These are phyloP conservation scores for Paraplagusia blochii DNA, from an alignment of 2,113 vertebrate genomes.

Conservation along the genomic window DNA sequence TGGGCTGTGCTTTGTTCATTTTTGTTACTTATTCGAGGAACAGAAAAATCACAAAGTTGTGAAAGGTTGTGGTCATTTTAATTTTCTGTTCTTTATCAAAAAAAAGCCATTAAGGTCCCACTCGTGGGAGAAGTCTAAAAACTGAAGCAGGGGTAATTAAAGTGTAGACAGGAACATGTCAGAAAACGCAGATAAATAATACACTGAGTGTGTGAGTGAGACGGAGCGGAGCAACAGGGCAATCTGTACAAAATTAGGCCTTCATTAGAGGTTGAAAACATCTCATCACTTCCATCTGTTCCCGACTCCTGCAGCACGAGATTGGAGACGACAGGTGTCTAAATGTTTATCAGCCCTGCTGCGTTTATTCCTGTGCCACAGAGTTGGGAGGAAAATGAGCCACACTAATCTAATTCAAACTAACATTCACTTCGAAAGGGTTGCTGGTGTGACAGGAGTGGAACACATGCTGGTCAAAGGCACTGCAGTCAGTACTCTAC, in stretches of 20 bases:
- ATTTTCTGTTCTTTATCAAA: too few species aligned
- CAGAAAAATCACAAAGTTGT: too few species aligned
- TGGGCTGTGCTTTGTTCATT: too few species aligned
- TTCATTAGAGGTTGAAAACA: slow-evolving; percentile 65
- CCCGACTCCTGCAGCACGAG: slow-evolving; percentile 50
- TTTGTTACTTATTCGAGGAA: too few species aligned
- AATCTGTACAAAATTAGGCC: slow-evolving; percentile 71
- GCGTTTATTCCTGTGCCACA: slow-evolving; percentile 71
- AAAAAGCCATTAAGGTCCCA: too few species aligned
- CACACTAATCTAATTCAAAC: slow-evolving; percentile 72
- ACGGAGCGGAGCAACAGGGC: slow-evolving; percentile 35
- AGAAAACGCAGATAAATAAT: slow-evolving; percentile 29
- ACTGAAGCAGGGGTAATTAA: slow-evolving; percentile 8
- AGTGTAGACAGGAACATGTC: slow-evolving; percentile 27
- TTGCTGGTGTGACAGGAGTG: slow-evolving; percentile 48
- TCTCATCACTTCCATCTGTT: slow-evolving; percentile 72
- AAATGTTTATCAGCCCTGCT: slow-evolving; percentile 76
- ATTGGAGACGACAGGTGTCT: slow-evolving; percentile 78
- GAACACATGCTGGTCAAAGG: slow-evolving; percentile 56
- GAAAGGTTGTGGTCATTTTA: too few species aligned
- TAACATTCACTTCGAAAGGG: slow-evolving; percentile 68
- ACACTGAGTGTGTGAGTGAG: slow-evolving; percentile 18
- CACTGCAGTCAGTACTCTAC: slow-evolving; percentile 30
- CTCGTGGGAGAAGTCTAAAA: not conserved
- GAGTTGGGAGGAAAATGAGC: slow-evolving; percentile 66